Base-by-base conservation (phyloP, 2,113 vertebrate species). In the Catharus fuscescens region DNA sequence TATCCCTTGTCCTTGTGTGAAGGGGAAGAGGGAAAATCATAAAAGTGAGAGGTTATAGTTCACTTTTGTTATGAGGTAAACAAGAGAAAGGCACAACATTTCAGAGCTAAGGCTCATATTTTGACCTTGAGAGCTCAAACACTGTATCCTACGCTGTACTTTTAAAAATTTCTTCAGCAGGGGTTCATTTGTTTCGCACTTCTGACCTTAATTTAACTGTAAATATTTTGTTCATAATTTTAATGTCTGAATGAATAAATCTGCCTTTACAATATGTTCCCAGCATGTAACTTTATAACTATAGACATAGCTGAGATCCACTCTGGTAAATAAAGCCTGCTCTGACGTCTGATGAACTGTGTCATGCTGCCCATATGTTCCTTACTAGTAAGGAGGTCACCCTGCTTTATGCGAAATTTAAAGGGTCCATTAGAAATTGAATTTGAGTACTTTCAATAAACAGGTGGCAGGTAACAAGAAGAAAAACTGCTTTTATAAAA, bases 1-100 rank as follows among this genome's bases (percentile, higher is more conserved):
- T 90, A 80, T 36, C 19, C 10, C 19, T 81, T 5, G 1, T 44
- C n/a, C 28, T 93, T 77, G 18, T 56, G 40, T 83, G 64, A 86
- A 70, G 42, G 38, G 12, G 80, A 80, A 62, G 52, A 88, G 54
- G 25, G 18, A 83, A 83, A 92, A 77, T 23, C 26, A 56, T 65
- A 65, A 80, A 89, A 85, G 31, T 7, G 19, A 83, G 40, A 93
- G 86, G 67, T 78, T 90, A 40, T 38, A 73, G 38, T 54, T 77
- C 32, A 32, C 18, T 66, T 85, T 69, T 94, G 18, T 93, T 88
- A 77, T 90, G 86, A 62, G 54, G 13, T 91, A 95, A 95, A 91
- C 84, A 93, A 52, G 11, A 80, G 44, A 91, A 80, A 85, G 26
- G 81, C n/a, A 88, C 18, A 85, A 18, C n/a, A 36, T 53, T 77